Base-by-base conservation (phyloP, 1,140 invertebrate genomes). In the Bradynema listronoti region DNA sequence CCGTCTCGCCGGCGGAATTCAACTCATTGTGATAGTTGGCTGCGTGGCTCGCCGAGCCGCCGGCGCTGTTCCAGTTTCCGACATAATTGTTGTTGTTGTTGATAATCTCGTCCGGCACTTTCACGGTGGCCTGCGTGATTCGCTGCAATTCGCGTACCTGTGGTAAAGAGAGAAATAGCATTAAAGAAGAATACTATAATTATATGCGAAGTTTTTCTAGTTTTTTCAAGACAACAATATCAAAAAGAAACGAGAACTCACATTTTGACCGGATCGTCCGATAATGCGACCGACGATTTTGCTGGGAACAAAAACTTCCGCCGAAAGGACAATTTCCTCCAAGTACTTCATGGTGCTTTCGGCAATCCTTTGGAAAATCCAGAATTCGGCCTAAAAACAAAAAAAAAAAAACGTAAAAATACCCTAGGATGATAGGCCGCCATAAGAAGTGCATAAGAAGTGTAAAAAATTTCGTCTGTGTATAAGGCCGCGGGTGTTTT, bases 361-460 rank as follows among this genome's bases (percentile, higher is more conserved):
- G 27, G 47, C 47, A 50, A 50, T 27, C 47, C 47, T 50, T 50
- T 50, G 47, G 34, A 50, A 50, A 29, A 50, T 29, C 47, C 47
- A 50, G 27, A 50, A 50, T 50, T 50, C 42, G 6, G 42, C 42
- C 42, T 43, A 43, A 91, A 95, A n/a, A n/a, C n/a, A n/a, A n/a
- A n/a, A n/a, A n/a, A n/a, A n/a, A n/a, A n/a, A n/a, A n/a, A n/a
- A n/a, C n/a, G n/a, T n/a, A n/a, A n/a, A n/a, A n/a, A n/a, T n/a
- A n/a, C n/a, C n/a, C n/a, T n/a, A n/a, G n/a, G n/a, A n/a, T n/a
- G n/a, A n/a, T n/a, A n/a, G n/a, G n/a, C n/a, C n/a, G n/a, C n/a
- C n/a, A n/a, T n/a, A n/a, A n/a, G n/a, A n/a, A n/a, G n/a, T n/a
- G n/a, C n/a, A n/a, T n/a, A n/a, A n/a, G n/a, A n/a, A n/a, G n/a